Conservation (phyloP, 2,888 invertebrate genomes). For the Cephus spinipes region DNA sequence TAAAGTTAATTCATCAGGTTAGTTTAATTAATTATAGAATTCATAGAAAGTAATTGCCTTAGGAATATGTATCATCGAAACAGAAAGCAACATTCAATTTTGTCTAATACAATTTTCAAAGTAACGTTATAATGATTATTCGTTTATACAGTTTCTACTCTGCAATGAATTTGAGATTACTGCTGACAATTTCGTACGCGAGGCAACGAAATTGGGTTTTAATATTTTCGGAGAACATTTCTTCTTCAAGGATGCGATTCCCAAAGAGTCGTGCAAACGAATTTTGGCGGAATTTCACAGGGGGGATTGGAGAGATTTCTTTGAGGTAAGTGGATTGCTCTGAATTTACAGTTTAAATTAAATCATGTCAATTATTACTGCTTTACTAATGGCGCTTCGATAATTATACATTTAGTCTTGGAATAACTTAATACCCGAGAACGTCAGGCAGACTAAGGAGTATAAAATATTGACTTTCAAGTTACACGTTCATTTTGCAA, state of each 20-base stretch:
- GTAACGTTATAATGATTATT: conserved; percentile 8
- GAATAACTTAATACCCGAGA: conserved; percentile 46
- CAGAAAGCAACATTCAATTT: not conserved
- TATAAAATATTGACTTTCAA: conserved; percentile 60
- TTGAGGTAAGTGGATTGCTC: conserved; percentile 37
- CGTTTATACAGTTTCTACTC: conserved; percentile 43
- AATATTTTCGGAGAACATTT: conserved; percentile 21
- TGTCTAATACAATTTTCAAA: conserved; percentile 6
- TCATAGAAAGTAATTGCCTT: not conserved
- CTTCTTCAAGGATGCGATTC: conserved; percentile 25
- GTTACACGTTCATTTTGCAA: conserved; percentile 59
- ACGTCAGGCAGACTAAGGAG: conserved; percentile 43
- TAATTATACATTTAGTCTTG: conserved; percentile 48
- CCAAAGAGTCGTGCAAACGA: conserved; percentile 25
- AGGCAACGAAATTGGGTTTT: conserved; percentile 36
- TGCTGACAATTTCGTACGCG: conserved; percentile 39
- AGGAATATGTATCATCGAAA: not conserved
- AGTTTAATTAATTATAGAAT: conserved; percentile 5
- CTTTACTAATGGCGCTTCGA: not conserved
- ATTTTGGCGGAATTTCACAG: conserved; percentile 40
- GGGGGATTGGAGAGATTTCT: conserved; percentile 48
- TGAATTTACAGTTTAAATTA: not conserved
- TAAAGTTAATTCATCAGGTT: conserved; percentile 32
- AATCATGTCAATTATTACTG: not conserved
- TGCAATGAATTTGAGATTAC: conserved; percentile 47